phyloP scores from a whole-genome alignment of 2,888 invertebrate species.

The Mechanitis messenoides region DNA sequence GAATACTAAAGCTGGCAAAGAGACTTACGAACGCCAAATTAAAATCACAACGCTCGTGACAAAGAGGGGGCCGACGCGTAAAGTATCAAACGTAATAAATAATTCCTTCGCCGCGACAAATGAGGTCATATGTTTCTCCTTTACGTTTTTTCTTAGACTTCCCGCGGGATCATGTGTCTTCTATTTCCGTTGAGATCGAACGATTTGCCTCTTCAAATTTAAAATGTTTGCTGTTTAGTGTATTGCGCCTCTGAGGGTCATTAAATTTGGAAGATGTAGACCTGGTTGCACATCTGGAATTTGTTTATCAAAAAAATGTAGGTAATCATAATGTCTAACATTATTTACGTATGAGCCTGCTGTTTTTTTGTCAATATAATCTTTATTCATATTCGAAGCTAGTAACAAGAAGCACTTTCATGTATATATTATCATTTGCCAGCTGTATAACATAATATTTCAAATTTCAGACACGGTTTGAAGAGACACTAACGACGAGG shows the following conservation, averaged over 20 bases:
- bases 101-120: slow-evolving; percentile 71
- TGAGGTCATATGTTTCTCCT: slow-evolving; percentile 76
- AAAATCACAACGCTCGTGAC: slow-evolving; percentile 57
- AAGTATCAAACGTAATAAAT: slow-evolving; percentile 74
- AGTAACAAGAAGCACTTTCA: neutral
- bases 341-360: neutral
- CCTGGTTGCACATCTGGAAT: slow-evolving; percentile 56
- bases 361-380: too few species aligned
- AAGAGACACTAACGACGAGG: slow-evolving; percentile 3
- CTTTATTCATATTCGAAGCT: slow-evolving; percentile 10
- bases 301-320: slow-evolving; percentile 32
- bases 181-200: slow-evolving; percentile 74
- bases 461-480: slow-evolving; percentile 6
- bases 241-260: slow-evolving; percentile 67
- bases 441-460: slow-evolving; percentile 15
- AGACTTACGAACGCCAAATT: slow-evolving; percentile 44
- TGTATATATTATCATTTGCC: neutral
- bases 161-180: slow-evolving; percentile 75
- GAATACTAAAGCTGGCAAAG: slow-evolving; percentile 33
- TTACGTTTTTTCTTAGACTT: slow-evolving; percentile 69
- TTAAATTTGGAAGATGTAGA: slow-evolving; percentile 66
- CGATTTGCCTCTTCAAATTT: slow-evolving; percentile 73
- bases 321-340: slow-evolving; percentile 6
- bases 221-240: slow-evolving; percentile 72
- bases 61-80: slow-evolving; percentile 58